Conservation (phyloP, 2,797 vertebrate species). For the Setipinna tenuifilis region DNA sequence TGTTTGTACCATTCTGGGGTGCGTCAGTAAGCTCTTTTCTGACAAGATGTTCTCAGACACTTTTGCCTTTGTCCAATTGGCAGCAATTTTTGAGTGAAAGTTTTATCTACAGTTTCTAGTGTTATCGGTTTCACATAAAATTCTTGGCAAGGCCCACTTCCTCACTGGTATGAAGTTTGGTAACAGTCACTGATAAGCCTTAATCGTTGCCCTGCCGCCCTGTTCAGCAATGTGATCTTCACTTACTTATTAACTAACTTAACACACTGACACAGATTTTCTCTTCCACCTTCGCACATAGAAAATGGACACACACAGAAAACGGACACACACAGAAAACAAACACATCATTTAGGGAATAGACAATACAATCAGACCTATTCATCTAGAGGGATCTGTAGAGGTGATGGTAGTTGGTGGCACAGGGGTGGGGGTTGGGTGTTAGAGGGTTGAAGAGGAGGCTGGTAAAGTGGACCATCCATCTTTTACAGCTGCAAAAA, state of each 20-base stretch:
- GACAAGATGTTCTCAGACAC: no score
- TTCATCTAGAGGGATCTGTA: neutral
- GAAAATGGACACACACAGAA: neutral
- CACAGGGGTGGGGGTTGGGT: constrained; percentile 21
- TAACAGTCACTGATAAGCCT: no score
- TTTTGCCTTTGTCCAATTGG: no score
- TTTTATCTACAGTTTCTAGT: no score
- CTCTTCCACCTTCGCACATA: neutral
- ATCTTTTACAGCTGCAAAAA: no score
- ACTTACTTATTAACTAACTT: neutral
- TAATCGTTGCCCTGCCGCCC: neutral
- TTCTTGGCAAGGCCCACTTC: no score
- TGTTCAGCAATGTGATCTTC: neutral
- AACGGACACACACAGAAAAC: neutral
- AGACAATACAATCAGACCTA: neutral
- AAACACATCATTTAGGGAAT: neutral
- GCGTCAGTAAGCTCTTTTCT: no score
- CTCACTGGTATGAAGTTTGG: no score
- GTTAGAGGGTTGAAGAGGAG: neutral
- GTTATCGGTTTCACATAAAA: no score
- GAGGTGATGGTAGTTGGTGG: neutral
- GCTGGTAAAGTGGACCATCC: neutral
- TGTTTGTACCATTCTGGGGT: no score
- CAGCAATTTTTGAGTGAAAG: no score
- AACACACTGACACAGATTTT: neutral